These are phyloP conservation scores for Mastigias papua DNA, from an alignment of 30 jellyfish, hydroid and myxozoan genomes.

Conservation along the genomic window DNA sequence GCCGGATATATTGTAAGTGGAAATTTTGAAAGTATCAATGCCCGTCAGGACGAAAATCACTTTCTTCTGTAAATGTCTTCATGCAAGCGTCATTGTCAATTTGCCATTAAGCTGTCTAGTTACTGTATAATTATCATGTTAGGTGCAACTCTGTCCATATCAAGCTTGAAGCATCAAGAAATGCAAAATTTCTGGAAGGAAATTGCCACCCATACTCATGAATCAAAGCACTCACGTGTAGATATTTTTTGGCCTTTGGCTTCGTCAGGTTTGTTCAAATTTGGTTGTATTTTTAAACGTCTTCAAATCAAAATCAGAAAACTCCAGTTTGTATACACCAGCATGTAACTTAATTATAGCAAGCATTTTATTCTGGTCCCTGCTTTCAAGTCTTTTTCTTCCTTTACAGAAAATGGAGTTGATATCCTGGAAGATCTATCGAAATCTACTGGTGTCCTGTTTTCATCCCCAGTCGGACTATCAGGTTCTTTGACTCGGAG, in stretches of 20 bases:
- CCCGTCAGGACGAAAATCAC: too few relatives aligned
- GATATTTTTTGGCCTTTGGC: slow-evolving; percentile 80
- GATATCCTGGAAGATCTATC: slow-evolving; percentile 53
- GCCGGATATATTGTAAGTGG: too few relatives aligned
- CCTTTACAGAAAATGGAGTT: slow-evolving; percentile 42
- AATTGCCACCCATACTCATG: slow-evolving; percentile 29
- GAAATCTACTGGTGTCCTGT: slow-evolving; percentile 30
- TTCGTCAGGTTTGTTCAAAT: slow-evolving; percentile 32
- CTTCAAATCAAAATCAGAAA: too few relatives aligned
- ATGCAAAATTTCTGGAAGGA: slow-evolving; percentile 72
- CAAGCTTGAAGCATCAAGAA: slow-evolving; percentile 24
- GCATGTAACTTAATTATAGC: neutral
- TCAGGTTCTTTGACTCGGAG: slow-evolving; percentile 65
- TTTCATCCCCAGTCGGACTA: slow-evolving; percentile 56
- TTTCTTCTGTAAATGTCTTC: too few relatives aligned
- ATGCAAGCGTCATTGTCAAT: too few relatives aligned
- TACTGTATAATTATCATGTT: neutral
- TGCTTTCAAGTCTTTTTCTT: neutral
- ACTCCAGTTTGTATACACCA: too few relatives aligned
- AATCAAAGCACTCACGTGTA: slow-evolving; percentile 29
- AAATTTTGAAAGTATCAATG: too few relatives aligned
- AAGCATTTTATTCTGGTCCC: too few relatives aligned
- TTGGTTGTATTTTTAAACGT: neutral
- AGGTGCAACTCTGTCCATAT: slow-evolving; percentile 62
- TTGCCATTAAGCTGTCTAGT: too few relatives aligned